phyloP scores from a whole-genome alignment of 2,888 invertebrate species.

The Drosophila nigritarsus region DNA sequence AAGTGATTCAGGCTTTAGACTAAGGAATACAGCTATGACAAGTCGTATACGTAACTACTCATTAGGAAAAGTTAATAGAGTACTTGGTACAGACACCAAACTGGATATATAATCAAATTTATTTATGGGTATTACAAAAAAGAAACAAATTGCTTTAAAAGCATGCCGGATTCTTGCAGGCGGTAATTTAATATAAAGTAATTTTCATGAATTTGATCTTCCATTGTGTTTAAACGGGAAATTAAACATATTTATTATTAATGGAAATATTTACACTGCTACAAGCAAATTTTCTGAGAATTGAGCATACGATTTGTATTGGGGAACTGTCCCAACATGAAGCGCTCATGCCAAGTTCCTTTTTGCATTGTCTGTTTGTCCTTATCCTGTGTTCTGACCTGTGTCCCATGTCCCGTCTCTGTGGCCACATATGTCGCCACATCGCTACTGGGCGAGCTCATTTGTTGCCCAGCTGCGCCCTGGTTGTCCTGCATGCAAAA shows the following conservation, averaged over 20 bases:
- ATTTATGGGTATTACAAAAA: background rate
- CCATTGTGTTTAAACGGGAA: background rate
- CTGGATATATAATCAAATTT: background rate
- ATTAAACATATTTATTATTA: background rate
- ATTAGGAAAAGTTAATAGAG: background rate
- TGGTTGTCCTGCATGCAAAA: slow-evolving; percentile 46
- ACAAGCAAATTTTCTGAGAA: background rate
- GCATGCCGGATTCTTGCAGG: background rate
- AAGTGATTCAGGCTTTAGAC: background rate
- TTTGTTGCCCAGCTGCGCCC: slow-evolving; percentile 63
- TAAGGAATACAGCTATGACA: background rate
- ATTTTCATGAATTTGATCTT: background rate
- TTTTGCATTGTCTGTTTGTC: slow-evolving; percentile 18
- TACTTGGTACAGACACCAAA: background rate
- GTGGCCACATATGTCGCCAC: slow-evolving; percentile 77
- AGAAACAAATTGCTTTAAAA: too few relatives aligned
- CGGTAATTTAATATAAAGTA: background rate
- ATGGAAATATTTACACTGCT: background rate
- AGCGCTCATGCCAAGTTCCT: background rate
- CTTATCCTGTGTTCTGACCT: background rate
- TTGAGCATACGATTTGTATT: background rate
- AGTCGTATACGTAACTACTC: background rate
- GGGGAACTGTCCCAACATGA: slow-evolving; percentile 12
- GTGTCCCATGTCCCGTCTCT: slow-evolving; percentile 52
- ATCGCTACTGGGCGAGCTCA: slow-evolving; percentile 68